Base-by-base conservation (phyloP, 1,140 invertebrate species). In the Propsilocerus akamusi region DNA sequence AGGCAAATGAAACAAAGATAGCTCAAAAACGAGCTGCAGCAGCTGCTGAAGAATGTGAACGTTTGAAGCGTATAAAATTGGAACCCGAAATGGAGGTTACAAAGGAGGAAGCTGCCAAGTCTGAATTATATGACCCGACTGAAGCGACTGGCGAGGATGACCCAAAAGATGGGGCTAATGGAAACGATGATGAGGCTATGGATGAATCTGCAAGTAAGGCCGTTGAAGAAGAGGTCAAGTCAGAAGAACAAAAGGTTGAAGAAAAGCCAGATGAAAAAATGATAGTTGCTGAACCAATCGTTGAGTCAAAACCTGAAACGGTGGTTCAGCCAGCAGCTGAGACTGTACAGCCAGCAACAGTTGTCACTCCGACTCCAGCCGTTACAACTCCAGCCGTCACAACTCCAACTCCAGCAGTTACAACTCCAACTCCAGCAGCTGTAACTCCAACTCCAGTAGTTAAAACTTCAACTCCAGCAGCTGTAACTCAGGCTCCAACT, bases 1-100 rank as follows among this genome's bases (percentile, higher is more conserved):
- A 65, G 52, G 57, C 63, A 6, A 65, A 63, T 57, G 63, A 65
- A 23, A 65, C 63, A 2, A 65, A 65, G 56, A 65, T 65, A 14
- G 63, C 63, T 51, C 63, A 65, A 51, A 64, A 64, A 54, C 61
- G 63, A 28, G 63, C 63, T 3, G 63, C 63, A 46, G 63, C 63
- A 23, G 34, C 34, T 6, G 32, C 60, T 2, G 63, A 65, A 53
- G 63, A 65, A 54, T 63, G 50, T 26, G 63, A 65, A 57, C 61
- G 63, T 50, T 63, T 64, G 56, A 65, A 63, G 56, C 54, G 57
- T 25, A 64, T 63, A 53, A 17, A 63, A 2, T 61, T 63, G 41
- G 62, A 61, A 49, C 20, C 55, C 1, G 62, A 63, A 23, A 49
- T 52, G 8, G 50, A 49, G 23, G 51, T 51, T 14, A 10, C n/a